Conservation (phyloP, 2,797 vertebrate species). For the Thaleichthys pacificus region DNA sequence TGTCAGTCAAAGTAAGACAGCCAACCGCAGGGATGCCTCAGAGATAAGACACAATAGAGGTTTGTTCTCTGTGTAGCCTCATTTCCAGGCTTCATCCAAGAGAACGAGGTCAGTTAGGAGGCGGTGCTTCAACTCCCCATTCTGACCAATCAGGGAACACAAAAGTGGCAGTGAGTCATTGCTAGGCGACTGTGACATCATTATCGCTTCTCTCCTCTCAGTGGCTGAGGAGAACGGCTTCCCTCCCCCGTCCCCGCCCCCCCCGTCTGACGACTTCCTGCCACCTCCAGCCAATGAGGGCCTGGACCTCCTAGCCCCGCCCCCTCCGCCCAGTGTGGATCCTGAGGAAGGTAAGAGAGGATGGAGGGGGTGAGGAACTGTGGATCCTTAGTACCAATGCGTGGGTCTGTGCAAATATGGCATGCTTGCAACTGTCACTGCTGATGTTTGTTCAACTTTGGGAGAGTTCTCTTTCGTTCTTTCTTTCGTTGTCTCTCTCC, state of each 20-base stretch:
- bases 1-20: background rate
- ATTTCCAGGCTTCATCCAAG: no score
- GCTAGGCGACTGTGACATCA: background rate
- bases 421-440: background rate
- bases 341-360: constrained; percentile 49
- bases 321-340: constrained; percentile 40
- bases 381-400: no score
- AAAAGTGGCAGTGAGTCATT: no score
- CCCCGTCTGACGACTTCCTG: constrained; percentile 43
- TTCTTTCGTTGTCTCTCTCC: background rate
- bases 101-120: no score
- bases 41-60: no score
- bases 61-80: no score
- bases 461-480: background rate
- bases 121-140: no score
- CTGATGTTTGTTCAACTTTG: background rate
- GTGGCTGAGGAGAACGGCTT: constrained; percentile 64
- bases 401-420: no score
- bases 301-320: constrained; percentile 55
- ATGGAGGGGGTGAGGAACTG: constrained; percentile 8
- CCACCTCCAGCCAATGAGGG: constrained; percentile 36
- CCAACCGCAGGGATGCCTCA: no score
- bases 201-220: constrained; percentile 9
- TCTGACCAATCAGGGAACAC: no score
- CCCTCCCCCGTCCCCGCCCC: constrained; percentile 42